Evolutionary conservation across 2,888 invertebrate species (phyloP), one percentile per base, ranked within the genome.

Genomic region (Sphaeridia pumilis): DNA sequence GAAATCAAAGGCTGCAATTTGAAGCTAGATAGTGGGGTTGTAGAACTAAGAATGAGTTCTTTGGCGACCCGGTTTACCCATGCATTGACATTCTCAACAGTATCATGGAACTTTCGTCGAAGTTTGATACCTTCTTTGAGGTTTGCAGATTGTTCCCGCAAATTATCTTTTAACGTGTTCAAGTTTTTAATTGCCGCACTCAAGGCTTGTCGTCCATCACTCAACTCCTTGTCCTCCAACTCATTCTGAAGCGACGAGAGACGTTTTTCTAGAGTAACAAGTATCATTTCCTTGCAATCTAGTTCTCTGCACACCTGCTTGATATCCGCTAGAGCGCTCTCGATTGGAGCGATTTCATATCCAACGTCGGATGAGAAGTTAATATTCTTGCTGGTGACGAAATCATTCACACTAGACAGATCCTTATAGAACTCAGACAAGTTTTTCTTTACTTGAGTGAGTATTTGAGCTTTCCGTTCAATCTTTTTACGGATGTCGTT

Each of bases 401-500:
- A 89, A 66, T 82, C 79, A 38, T 84, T 78, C 52, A 84, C 80
- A 58, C 83, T 81, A 46, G 79, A 79, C 26, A 90, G 85, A 73
- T 90, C 89, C 54, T 78, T 78, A 67, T 80, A 80, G 1, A 87
- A 84, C 1, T 83, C 82, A 58, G 87, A 85, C 51, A 87, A 83
- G 28, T 84, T 86, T 68, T 85, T 87, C 65, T 83, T 80, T 0
- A 88, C 85, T 60, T 83, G 84, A 66, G 88, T 87, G 46, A 90
- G 71, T 60, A 89, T 79, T 53, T 70, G 68, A 71, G 88, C 86
- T 69, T 89, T 90, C 49, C 90, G 79, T 68, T 86, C 84, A 46
- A 89, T 77, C 49, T 88, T 80, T 69, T 89, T 90, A 1, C 81
- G 78, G 1, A 89, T 79, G 67, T 92, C 90, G 58, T 82, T 83